Base-by-base conservation (phyloP, 2,888 invertebrate genomes). In the Boloria selene region DNA sequence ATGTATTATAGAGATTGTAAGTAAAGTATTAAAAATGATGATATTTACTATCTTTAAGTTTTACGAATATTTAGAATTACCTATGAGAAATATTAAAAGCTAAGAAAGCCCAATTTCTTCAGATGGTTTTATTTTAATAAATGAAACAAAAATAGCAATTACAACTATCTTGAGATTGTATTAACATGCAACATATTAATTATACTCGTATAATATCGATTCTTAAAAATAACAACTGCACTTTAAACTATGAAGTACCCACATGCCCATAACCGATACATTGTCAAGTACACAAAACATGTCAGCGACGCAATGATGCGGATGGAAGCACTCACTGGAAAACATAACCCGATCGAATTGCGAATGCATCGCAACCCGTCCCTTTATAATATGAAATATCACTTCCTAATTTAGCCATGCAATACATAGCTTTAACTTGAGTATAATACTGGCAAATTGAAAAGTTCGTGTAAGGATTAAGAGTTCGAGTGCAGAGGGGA, bases 301-400 rank as follows among this genome's bases (percentile, higher is more conserved):
- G 81, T 84, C 81, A 78, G 70, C 79, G 77, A 73, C 64, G 81
- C 83, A 82, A 79, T 84, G 83, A 78, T 75, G 81, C 83, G 82
- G 71, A 77, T 71, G 74, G 72, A 78, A 70, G 74, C 84, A 81
- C 79, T 83, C 82, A 77, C 67, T 74, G 82, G 82, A 85, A 86
- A 65, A 56, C 68, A 71, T 73, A 73, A 81, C 66, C 70, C 79
- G 66, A 65, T 74, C 65, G 63, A 73, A 65, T 77, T 31, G 59
- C 49, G 62, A 62, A 73, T 65, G 69, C 65, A 54, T 66, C 59
- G 52, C 60, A 59, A 47, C 47, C 10, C 49, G 16, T 45, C 10
- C 22, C 2, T 16, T 47, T 14, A 14, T 17, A 52, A 16, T 22
- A 50, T 18, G 44, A 47, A 4, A 47, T 14, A 4, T 31, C 1